These are phyloP conservation scores for Cladopsammia gracilis DNA, from an alignment of 64 coral and sea anemone genomes.

Conservation along the genomic window DNA sequence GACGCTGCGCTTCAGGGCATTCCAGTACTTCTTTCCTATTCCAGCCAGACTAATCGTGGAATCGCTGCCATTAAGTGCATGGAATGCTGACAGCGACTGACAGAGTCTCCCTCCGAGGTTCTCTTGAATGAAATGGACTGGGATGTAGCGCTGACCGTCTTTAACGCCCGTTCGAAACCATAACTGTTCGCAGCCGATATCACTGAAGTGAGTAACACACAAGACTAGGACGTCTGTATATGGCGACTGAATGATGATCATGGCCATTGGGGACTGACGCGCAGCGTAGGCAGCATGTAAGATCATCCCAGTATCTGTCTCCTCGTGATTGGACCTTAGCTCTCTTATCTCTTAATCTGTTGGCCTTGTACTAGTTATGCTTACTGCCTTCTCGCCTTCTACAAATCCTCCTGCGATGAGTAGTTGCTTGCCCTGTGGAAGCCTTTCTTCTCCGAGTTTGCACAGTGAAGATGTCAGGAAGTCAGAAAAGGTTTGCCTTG, in stretches of 20 bases:
- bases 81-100: conserved; percentile 20
- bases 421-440: conserved; percentile 28
- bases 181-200: background rate
- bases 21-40: conserved; percentile 25
- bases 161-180: conserved; percentile 8
- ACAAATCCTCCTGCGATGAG: conserved; percentile 30
- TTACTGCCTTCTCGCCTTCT: conserved; percentile 14
- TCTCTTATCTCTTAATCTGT: background rate
- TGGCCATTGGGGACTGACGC: no score
- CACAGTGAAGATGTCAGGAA: conserved; percentile 10
- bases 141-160: conserved; percentile 9
- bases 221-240: conserved; percentile 40
- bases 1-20: background rate
- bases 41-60: conserved; percentile 14
- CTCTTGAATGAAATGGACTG: conserved; percentile 1
- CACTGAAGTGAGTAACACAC: background rate
- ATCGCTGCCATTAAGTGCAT: conserved; percentile 31
- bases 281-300: no score
- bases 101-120: background rate
- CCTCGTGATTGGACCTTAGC: conserved; percentile 37
- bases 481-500: conserved; percentile 52
- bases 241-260: background rate
- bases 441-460: conserved; percentile 43
- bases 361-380: background rate
- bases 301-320: conserved; percentile 50